Percentiles rank a stretch among this genome's conserved stretches.
Conservation (phyloP, 2,113 vertebrate species). For the Sinocyclocheilus rhinocerous region DNA sequence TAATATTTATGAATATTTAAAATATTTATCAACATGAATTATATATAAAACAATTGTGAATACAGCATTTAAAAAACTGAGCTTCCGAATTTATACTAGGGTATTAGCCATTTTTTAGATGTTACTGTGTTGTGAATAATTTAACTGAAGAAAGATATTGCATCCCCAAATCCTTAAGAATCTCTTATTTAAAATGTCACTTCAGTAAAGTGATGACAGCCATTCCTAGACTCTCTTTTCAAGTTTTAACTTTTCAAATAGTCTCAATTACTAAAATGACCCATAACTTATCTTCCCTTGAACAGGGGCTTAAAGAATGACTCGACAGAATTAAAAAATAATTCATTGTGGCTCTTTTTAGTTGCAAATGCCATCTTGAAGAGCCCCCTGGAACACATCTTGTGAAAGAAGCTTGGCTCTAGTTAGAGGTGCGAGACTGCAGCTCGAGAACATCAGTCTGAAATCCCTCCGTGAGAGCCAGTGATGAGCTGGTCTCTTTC, state of each 20-base stretch:
- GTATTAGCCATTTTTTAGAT: too few species aligned
- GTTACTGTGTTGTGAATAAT: too few species aligned
- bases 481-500: conserved; percentile 10
- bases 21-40: too few species aligned
- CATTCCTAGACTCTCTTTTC: background rate
- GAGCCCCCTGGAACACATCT: background rate
- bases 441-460: background rate
- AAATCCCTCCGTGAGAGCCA: background rate
- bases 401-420: background rate
- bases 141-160: too few species aligned
- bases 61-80: too few species aligned
- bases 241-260: background rate
- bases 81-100: too few species aligned
- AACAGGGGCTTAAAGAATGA: background rate
- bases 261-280: background rate
- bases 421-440: conserved; percentile 12
- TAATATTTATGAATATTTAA: too few species aligned
- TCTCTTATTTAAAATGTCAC: too few species aligned
- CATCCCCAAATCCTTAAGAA: too few species aligned
- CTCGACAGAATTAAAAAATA: background rate
- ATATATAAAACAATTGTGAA: too few species aligned
- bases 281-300: background rate
- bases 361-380: conserved; percentile 13
- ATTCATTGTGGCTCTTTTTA: background rate
- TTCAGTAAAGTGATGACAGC: background rate